Conservation (phyloP, 2,113 vertebrate genomes). For the Planiliza haematocheilus region DNA sequence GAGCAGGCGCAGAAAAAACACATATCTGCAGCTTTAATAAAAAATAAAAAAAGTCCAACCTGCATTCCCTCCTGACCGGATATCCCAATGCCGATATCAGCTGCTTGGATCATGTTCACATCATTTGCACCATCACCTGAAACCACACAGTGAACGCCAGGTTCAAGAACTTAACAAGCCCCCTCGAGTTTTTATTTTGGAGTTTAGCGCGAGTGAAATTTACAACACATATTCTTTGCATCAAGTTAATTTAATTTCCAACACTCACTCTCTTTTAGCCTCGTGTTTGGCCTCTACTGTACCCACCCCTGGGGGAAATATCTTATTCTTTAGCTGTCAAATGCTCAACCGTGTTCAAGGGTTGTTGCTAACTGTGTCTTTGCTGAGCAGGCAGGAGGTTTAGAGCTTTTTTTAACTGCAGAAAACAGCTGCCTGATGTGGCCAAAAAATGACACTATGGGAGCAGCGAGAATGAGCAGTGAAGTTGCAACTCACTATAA, state of each 20-base stretch:
- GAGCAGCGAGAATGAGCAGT: neutral
- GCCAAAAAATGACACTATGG: neutral
- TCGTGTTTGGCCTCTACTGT: neutral
- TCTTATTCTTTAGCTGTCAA: neutral
- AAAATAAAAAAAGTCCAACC: slow-evolving; percentile 77
- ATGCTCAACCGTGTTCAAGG: neutral
- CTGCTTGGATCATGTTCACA: slow-evolving; percentile 97
- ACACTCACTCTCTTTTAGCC: neutral
- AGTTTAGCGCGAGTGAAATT: neutral
- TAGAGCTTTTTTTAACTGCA: neutral
- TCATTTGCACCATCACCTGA: slow-evolving; percentile 96
- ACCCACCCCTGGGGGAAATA: no score
- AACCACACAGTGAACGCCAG: slow-evolving; percentile 15
- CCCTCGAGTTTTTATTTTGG: neutral
- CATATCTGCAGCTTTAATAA: neutral
- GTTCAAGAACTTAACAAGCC: neutral
- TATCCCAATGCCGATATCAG: slow-evolving; percentile 93
- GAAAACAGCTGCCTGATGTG: neutral
- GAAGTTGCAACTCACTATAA: neutral
- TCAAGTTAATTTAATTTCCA: no score
- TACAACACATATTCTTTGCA: neutral
- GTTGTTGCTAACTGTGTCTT: neutral
- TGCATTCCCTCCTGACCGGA: slow-evolving; percentile 98
- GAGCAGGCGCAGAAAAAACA: neutral
- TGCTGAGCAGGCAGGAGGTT: neutral